phyloP scores from a whole-genome alignment of 2,113 vertebrate genomes.

The Salvelinus sp. region DNA sequence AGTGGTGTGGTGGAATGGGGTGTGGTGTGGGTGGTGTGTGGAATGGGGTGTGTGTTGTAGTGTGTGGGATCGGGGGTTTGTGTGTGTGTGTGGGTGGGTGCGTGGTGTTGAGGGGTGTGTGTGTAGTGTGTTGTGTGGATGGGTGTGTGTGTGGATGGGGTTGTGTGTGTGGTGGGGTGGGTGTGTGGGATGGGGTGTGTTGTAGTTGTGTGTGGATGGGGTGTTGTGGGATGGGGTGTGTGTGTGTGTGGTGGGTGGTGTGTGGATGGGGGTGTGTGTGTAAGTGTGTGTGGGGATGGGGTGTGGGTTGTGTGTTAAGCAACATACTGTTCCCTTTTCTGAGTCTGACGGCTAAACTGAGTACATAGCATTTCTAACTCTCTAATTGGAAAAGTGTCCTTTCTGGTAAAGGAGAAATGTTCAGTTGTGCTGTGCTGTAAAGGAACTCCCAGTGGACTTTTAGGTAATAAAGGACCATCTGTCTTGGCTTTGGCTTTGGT shows the following conservation, averaged over 20 bases:
- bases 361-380: too few species aligned
- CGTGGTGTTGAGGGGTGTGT: too few species aligned
- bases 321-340: not conserved
- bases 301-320: not conserved
- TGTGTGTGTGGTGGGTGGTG: too few species aligned
- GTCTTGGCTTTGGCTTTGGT: not conserved
- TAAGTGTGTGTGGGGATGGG: not conserved
- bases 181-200: too few species aligned
- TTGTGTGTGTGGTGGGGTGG: too few species aligned
- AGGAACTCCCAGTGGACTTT: not conserved
- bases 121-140: not conserved
- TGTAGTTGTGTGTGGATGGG: not conserved
- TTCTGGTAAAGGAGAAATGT: too few species aligned
- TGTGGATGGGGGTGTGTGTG: not conserved
- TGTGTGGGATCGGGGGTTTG: not conserved
- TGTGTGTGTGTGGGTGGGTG: not conserved
- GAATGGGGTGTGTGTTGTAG: not conserved
- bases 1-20: too few species aligned
- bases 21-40: too few species aligned
- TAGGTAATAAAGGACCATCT: not conserved
- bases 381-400: too few species aligned
- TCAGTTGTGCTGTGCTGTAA: too few species aligned
- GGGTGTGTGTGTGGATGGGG: too few species aligned
- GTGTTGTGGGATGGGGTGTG: too few species aligned
- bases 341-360: not conserved